Percentiles rank a stretch among this genome's conserved stretches.
Evolutionary conservation across 2,113 vertebrate genomes (phyloP).

Genomic region (Pteruthius melanotis): DNA sequence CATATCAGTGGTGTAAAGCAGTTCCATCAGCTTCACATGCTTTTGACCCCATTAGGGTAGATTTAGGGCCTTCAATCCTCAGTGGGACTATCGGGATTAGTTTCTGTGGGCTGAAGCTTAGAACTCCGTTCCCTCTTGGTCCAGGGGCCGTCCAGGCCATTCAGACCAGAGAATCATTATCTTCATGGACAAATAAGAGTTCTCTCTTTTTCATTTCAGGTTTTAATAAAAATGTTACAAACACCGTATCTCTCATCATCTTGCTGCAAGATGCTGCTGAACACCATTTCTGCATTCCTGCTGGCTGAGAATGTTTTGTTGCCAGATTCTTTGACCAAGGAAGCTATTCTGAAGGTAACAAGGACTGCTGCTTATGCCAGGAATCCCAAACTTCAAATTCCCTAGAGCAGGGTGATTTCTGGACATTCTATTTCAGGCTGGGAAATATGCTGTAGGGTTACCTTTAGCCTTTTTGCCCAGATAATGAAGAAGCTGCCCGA

Average conservation of each 20-base stretch:
- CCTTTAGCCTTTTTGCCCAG: not conserved
- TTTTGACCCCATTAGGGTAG: not conserved
- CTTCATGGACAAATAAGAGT: not conserved
- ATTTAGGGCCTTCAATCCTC: not conserved
- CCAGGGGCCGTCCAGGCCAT: not conserved
- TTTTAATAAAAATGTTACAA: conserved; percentile 73
- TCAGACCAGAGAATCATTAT: not conserved
- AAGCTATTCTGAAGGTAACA: conserved; percentile 82
- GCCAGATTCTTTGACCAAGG: conserved; percentile 74
- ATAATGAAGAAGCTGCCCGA: not conserved
- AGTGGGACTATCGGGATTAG: not conserved
- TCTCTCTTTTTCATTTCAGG: conserved; percentile 66
- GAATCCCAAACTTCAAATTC: not conserved
- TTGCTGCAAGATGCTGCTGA: conserved; percentile 80
- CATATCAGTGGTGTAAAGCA: not conserved
- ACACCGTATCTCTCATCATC: conserved; percentile 68
- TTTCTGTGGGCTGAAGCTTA: not conserved
- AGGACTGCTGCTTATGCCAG: not conserved
- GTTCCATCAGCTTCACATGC: not conserved
- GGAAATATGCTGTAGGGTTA: not conserved
- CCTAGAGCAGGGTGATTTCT: not conserved
- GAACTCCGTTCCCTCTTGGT: not conserved
- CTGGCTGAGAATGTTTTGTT: conserved; percentile 81
- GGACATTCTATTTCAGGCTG: not conserved
- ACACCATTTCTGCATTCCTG: conserved; percentile 82